phyloP scores from a whole-genome alignment of 2,888 invertebrate genomes.

The Epirrita christyi region DNA sequence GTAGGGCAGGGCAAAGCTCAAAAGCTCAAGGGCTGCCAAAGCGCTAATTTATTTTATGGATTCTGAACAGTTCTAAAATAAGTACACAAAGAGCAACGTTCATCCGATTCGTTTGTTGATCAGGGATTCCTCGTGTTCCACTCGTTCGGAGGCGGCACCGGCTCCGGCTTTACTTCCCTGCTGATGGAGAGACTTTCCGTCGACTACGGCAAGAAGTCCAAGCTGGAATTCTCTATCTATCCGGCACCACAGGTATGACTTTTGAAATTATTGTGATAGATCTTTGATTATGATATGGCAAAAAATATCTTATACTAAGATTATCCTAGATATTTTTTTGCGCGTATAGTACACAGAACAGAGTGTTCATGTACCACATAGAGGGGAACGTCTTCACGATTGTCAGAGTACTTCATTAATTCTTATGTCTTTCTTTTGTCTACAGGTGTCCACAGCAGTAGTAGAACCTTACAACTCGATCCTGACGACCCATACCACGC shows the following conservation, averaged over 20 bases:
- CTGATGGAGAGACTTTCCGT: slow-evolving; percentile 96
- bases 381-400: too few species aligned
- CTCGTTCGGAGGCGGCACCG: slow-evolving; percentile 96
- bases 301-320: too few species aligned
- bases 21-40: neutral
- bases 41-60: too few species aligned
- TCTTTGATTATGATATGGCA: too few species aligned
- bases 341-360: too few species aligned
- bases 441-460: slow-evolving; percentile 91
- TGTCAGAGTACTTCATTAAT: too few species aligned
- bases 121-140: slow-evolving; percentile 96
- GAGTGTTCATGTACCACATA: too few species aligned
- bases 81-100: too few species aligned
- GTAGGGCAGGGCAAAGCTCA: too few species aligned
- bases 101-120: neutral
- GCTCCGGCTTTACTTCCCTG: slow-evolving; percentile 96
- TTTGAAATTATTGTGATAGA: too few species aligned
- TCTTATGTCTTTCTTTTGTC: neutral
- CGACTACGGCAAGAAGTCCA: slow-evolving; percentile 97
- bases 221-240: slow-evolving; percentile 96
- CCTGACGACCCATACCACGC: slow-evolving; percentile 95
- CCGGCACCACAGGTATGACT: slow-evolving; percentile 96
- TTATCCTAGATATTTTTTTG: too few species aligned
- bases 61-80: too few species aligned
- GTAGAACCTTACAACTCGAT: slow-evolving; percentile 97